phyloP scores from a whole-genome alignment of 2,113 vertebrate genomes.

The Platanista minor region DNA sequence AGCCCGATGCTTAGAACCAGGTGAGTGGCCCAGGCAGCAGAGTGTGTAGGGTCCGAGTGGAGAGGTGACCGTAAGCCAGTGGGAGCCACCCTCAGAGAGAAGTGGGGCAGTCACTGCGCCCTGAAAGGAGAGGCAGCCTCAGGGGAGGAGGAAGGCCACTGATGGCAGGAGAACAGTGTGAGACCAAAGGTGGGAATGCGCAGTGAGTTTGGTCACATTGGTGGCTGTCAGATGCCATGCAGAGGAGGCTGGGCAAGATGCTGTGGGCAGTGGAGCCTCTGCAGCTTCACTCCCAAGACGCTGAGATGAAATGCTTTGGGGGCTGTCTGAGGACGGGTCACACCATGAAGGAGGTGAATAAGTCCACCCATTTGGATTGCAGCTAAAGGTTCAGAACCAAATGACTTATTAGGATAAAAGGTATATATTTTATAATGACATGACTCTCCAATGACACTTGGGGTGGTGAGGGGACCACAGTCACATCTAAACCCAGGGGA shows the following conservation, averaged over 20 bases:
- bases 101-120: background rate
- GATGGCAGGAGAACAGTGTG: background rate
- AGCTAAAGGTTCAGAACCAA: background rate
- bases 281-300: background rate
- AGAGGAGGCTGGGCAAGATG: background rate
- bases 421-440: background rate
- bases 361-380: background rate
- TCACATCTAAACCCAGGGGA: background rate
- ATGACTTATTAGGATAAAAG: background rate
- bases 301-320: background rate
- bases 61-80: background rate
- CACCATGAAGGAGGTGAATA: too few species aligned
- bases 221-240: rapidly evolving
- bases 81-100: background rate
- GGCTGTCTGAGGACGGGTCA: background rate
- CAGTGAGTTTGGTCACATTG: background rate
- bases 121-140: background rate
- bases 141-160: background rate
- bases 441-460: background rate
- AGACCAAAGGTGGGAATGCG: background rate
- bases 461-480: background rate
- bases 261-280: background rate
- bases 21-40: rapidly evolving
- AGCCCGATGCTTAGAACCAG: background rate
- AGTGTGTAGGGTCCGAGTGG: background rate